Percentiles rank a stretch among this genome's conserved stretches.
Evolutionary conservation across 2,797 vertebrate genomes (phyloP).

Genomic region (Masticophis lateralis): DNA sequence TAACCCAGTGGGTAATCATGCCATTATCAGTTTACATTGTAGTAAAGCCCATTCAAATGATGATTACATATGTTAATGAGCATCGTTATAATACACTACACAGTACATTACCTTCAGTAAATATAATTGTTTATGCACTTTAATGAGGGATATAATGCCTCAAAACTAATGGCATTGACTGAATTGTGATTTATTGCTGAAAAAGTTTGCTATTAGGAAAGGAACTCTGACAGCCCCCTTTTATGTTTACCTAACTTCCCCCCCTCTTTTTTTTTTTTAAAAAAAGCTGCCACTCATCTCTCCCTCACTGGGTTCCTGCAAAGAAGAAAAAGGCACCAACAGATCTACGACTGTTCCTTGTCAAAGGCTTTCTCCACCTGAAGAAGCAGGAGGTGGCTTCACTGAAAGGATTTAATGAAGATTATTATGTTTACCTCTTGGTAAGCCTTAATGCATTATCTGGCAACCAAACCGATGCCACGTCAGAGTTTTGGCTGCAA

Average conservation of each 20-base stretch:
- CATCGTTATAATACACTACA: constrained; percentile 92
- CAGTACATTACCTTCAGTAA: constrained; percentile 92
- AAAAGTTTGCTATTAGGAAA: constrained; percentile 78
- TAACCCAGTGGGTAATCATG: constrained; percentile 81
- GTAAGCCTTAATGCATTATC: constrained; percentile 77
- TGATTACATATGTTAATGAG: constrained; percentile 87
- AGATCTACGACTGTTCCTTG: constrained; percentile 61
- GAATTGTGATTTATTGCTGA: constrained; percentile 84
- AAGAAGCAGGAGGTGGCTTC: constrained; percentile 77
- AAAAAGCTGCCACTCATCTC: constrained; percentile 73
- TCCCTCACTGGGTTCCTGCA: constrained; percentile 61
- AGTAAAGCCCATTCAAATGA: constrained; percentile 81
- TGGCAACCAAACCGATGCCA: constrained; percentile 75
- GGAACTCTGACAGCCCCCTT: constrained; percentile 71
- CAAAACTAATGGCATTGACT: constrained; percentile 91
- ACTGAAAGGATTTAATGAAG: constrained; percentile 77
- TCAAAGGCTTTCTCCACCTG: constrained; percentile 73
- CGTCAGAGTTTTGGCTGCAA: constrained; percentile 74
- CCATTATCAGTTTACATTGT: constrained; percentile 83
- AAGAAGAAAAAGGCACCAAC: constrained; percentile 70
- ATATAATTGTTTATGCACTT: constrained; percentile 90
- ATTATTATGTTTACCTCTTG: constrained; percentile 78
- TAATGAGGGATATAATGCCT: constrained; percentile 91
- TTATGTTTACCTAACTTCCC: constrained; percentile 73
- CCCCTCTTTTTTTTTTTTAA: constrained; percentile 23